These are phyloP conservation scores for Microtus ochrogaster DNA, from an alignment of 2,113 vertebrate species.

Conservation along the genomic window DNA sequence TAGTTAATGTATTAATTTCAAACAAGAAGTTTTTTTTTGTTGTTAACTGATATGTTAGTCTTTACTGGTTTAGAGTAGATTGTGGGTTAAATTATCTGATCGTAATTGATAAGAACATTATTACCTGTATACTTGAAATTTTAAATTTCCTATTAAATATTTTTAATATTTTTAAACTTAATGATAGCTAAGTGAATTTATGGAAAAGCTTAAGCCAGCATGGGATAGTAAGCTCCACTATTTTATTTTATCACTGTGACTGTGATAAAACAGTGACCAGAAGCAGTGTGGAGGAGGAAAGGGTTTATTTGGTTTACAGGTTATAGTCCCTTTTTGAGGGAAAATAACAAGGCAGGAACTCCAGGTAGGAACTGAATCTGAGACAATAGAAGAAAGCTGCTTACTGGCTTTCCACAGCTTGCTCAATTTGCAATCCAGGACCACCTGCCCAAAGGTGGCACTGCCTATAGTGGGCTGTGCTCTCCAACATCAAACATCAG, in stretches of 20 bases:
- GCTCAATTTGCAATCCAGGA: background rate
- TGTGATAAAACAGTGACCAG: background rate
- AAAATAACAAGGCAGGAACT: background rate
- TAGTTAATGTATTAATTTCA: constrained; percentile 30
- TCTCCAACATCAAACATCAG: background rate
- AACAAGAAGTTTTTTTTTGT: background rate
- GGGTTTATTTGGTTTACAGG: background rate
- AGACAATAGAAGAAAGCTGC: background rate
- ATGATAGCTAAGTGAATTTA: background rate
- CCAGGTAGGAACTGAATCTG: background rate
- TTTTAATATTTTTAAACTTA: constrained; percentile 32
- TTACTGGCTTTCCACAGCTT: background rate
- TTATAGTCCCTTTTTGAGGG: background rate
- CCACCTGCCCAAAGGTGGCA: background rate
- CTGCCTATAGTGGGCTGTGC: background rate
- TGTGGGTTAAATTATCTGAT: constrained; percentile 36
- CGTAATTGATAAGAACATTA: background rate
- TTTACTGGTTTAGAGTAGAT: constrained; percentile 40
- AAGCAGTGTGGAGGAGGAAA: background rate
- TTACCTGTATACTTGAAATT: constrained; percentile 31
- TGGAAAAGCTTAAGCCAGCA: constrained; percentile 13
- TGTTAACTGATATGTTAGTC: constrained; percentile 36
- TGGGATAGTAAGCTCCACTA: background rate
- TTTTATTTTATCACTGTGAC: background rate
- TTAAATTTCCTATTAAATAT: background rate